A percentile compares a stretch with the other conserved stretches of the same genome.
Conservation (phyloP, 2,797 vertebrate species). For the Oreortyx pictus region DNA sequence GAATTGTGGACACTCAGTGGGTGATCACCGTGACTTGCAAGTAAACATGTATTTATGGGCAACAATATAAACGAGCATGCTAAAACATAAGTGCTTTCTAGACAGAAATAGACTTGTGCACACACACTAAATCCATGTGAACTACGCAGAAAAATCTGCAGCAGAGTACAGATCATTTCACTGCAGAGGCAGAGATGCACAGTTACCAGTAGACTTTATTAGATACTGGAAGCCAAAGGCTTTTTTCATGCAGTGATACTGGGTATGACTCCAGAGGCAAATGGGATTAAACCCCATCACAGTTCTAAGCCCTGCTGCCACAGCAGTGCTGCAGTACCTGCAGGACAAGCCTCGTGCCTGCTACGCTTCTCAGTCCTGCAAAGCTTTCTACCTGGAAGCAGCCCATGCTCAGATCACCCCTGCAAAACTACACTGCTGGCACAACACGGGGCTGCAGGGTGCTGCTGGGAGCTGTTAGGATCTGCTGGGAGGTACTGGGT, state of each 20-base stretch:
- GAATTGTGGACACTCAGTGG: not conserved
- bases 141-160: not conserved
- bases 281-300: not conserved
- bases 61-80: not conserved
- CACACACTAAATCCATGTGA: not conserved
- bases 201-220: not conserved
- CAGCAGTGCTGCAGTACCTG: not conserved
- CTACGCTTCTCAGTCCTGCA: not conserved
- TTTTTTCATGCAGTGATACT: not conserved
- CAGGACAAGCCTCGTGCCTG: fast-evolving
- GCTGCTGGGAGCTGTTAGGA: not conserved
- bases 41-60: not conserved
- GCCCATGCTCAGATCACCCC: not conserved
- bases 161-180: not conserved
- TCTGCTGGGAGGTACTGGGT: fast-evolving
- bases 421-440: fast-evolving
- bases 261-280: not conserved
- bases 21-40: not conserved
- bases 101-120: not conserved
- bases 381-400: not conserved
- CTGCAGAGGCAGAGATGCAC: not conserved
- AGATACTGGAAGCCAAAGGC: not conserved
- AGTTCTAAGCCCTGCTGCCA: not conserved
- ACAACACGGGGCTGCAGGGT: not conserved
- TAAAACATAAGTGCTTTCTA: not conserved